phyloP scores from a whole-genome alignment of 1,140 invertebrate species.

The Penaeus japonicus region DNA sequence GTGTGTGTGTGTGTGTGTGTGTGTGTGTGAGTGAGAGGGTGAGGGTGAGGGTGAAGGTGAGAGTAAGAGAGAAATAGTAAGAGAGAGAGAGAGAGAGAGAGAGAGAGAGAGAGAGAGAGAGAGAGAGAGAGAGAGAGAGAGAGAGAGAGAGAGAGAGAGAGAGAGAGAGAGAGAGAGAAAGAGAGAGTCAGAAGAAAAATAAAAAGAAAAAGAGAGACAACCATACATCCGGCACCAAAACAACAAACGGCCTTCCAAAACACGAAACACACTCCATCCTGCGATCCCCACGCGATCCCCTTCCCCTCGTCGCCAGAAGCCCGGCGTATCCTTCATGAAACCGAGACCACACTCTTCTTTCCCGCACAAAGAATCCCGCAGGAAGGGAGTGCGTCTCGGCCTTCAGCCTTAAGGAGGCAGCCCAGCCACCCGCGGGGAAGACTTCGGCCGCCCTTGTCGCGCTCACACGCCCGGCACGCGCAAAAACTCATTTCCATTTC shows the following conservation, averaged over 20 bases:
- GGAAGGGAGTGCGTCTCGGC: too few species aligned
- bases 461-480: too few species aligned
- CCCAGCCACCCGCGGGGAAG: too few species aligned
- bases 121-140: neutral
- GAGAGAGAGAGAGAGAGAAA: neutral
- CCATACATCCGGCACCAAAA: neutral
- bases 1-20: constrained; percentile 34
- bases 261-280: neutral
- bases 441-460: too few species aligned
- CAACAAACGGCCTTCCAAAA: neutral
- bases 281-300: neutral
- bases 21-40: neutral
- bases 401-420: too few species aligned
- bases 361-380: too few species aligned
- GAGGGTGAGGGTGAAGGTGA: neutral
- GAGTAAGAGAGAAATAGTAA: neutral
- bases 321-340: too few species aligned
- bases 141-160: neutral
- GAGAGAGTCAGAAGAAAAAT: neutral
- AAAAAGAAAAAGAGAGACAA: neutral
- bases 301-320: too few species aligned
- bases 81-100: neutral
- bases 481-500: neutral
- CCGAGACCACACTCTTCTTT: too few species aligned
- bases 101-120: neutral